Evolutionary conservation across 2,888 invertebrate genomes (phyloP), one percentile per base, ranked within the genome.

Genomic region (Lamellibrachia columna): DNA sequence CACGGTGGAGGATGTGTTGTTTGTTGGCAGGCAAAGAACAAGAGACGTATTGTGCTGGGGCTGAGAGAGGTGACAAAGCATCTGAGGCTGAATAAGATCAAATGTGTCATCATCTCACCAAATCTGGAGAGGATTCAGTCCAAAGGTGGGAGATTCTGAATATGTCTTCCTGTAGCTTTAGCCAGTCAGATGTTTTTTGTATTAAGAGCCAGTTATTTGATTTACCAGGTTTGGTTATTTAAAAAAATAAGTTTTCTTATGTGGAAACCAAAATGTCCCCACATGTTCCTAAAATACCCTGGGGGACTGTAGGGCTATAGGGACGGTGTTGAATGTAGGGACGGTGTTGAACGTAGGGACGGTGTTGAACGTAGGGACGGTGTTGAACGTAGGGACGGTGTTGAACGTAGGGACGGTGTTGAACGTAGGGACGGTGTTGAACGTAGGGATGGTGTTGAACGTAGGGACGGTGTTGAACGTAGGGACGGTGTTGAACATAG

Each of bases 81-180:
- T 94, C 95, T 98, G n/a, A 96, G 96, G 91, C 95, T 97, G 53
- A 97, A 97, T 93, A 97, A 97, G 95, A 96, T 97, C 0, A 97
- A 97, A 95, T 96, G 97, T 93, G 96, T 98, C 8, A 96, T 98
- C 8, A 96, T 98, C 92, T 97, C 98, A 9, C 97, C 97, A 3
- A 97, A 98, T 95, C 96, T 98, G 94, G 97, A 98, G 94, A 96
- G 96, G 94, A 96, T 96, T 91, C 96, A 96, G 93, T 96, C 96
- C 4, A 96, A 97, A 96, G 97, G 97, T 97, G 93, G 92, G 93
- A 75, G 22, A 75, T 75, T 75, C 15, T 7, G 11, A 22, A 75
- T 15, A 11, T 90, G 15, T 91, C 28, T 52, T 60, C 15, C 22
- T 60, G 60, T 92, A 53, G 4, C 92, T 3, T 60, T 40, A 90